These are phyloP conservation scores for Oryzias celebensis DNA, from an alignment of 2,113 vertebrate genomes.

Conservation along the genomic window DNA sequence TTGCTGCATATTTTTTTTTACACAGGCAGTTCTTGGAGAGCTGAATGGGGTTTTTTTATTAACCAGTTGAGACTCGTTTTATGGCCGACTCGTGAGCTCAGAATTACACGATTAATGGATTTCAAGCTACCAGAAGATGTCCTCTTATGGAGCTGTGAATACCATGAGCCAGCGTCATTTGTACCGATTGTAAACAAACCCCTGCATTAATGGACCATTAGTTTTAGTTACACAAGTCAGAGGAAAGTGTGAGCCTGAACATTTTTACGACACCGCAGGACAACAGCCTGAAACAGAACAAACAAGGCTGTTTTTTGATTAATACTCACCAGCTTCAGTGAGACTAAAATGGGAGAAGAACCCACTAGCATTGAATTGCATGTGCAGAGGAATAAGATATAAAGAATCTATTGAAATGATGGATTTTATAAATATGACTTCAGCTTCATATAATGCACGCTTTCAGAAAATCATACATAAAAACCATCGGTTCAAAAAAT, in stretches of 20 bases:
- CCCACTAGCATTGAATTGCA: neutral
- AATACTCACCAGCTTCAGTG: slow-evolving; percentile 17
- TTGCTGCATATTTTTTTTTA: neutral
- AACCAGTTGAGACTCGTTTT: slow-evolving; percentile 15
- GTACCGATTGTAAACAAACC: neutral
- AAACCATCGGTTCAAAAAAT: too few species aligned
- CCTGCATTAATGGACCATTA: neutral
- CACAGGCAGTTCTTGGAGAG: slow-evolving; percentile 9
- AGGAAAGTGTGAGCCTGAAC: slow-evolving; percentile 24
- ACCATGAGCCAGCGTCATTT: neutral
- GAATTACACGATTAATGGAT: neutral
- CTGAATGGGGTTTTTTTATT: slow-evolving; percentile 30
- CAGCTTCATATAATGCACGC: too few species aligned
- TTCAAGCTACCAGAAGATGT: neutral
- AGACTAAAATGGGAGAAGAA: slow-evolving; percentile 10
- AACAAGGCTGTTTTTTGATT: neutral
- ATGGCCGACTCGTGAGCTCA: neutral
- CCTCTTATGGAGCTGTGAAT: neutral
- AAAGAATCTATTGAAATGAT: too few species aligned
- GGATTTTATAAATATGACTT: too few species aligned
- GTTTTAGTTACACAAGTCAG: slow-evolving; percentile 19
- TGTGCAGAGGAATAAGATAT: too few species aligned
- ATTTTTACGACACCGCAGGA: slow-evolving; percentile 17
- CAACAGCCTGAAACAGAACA: slow-evolving; percentile 7
- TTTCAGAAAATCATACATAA: too few species aligned